These are phyloP conservation scores for Chunga burmeisteri DNA, from an alignment of 2,113 vertebrate genomes.

Conservation along the genomic window DNA sequence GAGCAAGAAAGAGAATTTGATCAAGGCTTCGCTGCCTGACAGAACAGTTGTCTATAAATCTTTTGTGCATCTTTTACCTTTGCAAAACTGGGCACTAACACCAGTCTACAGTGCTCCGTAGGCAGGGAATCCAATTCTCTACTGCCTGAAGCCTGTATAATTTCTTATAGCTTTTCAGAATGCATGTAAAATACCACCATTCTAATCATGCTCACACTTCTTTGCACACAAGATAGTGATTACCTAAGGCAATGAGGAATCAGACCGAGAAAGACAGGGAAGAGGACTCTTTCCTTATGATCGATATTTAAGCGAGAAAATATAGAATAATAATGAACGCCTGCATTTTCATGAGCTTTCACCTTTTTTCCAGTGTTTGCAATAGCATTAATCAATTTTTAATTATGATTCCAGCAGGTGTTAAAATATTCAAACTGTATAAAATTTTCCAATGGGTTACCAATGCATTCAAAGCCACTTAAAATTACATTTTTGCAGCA, in stretches of 20 bases:
- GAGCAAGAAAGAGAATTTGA: background rate
- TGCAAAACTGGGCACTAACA: background rate
- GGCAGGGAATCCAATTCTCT: background rate
- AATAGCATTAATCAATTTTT: background rate
- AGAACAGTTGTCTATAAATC: background rate
- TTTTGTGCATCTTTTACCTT: background rate
- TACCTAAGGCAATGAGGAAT: background rate
- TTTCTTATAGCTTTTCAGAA: background rate
- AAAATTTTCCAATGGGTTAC: conserved; percentile 2
- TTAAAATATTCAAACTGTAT: background rate
- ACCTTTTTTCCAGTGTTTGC: background rate
- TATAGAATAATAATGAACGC: background rate
- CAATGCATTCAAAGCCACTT: background rate
- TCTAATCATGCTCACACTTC: background rate
- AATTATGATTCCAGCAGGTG: background rate
- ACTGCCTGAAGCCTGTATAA: background rate
- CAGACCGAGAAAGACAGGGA: background rate
- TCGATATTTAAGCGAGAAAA: background rate
- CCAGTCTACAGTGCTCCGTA: background rate
- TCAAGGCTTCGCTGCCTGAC: background rate
- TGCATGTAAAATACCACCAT: background rate
- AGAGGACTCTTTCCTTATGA: background rate
- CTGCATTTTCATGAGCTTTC: background rate
- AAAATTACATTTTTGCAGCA: background rate
- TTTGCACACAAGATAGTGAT: background rate